These are phyloP conservation scores for Pygmarrhopalites habei DNA, from an alignment of 1,140 invertebrate species.

Conservation along the genomic window DNA sequence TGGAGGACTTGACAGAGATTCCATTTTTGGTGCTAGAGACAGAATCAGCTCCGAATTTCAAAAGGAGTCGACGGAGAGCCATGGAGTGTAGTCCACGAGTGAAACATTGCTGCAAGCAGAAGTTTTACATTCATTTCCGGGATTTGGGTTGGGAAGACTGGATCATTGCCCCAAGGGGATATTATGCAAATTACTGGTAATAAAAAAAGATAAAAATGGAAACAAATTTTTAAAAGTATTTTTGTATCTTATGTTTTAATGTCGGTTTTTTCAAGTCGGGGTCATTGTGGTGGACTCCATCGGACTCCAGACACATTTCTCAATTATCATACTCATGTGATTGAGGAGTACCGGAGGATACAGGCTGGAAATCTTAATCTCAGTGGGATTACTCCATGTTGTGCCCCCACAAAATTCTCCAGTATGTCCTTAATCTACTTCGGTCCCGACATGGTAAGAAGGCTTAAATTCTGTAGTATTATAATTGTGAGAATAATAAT, in stretches of 20 bases:
- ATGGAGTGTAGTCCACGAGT: constrained; percentile 67
- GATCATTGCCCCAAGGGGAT: constrained; percentile 62
- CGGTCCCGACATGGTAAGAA: constrained; percentile 75
- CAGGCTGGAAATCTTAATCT: constrained; percentile 49
- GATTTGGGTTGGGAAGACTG: constrained; percentile 89
- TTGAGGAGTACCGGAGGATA: constrained; percentile 76
- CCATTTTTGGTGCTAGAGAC: constrained; percentile 72
- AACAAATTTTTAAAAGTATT: too few species aligned
- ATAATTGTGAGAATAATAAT: too few species aligned
- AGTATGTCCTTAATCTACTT: constrained; percentile 90
- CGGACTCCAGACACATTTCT: constrained; percentile 74
- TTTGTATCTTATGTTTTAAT: too few species aligned
- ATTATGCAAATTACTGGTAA: constrained; percentile 94
- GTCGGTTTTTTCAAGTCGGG: too few species aligned
- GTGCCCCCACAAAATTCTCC: constrained; percentile 86
- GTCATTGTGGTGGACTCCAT: constrained; percentile 66
- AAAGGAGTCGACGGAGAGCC: constrained; percentile 64
- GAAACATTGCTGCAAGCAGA: constrained; percentile 81
- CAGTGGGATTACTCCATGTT: constrained; percentile 76
- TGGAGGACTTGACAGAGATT: constrained; percentile 33
- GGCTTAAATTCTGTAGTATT: too few species aligned
- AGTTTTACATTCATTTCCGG: constrained; percentile 83
- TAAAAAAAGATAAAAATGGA: too few species aligned
- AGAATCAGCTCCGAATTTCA: constrained; percentile 51
- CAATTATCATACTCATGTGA: constrained; percentile 80